Conservation (phyloP, 1,140 invertebrate species). For the Hyposmocoma kahamanoa region DNA sequence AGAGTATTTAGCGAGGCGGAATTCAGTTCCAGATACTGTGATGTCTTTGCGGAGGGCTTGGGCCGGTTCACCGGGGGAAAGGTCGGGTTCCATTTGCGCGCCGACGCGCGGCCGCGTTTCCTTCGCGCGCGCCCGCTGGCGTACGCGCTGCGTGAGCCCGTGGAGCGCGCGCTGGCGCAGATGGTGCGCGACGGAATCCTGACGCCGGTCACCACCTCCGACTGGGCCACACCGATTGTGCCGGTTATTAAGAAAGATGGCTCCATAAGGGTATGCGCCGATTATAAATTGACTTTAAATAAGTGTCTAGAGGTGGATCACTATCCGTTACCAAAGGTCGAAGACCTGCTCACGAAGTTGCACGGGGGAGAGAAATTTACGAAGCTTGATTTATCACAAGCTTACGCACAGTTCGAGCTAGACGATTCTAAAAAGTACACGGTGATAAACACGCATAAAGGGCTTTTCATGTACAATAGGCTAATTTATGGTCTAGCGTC, state of each 20-base stretch:
- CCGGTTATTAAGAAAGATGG: conserved; percentile 63
- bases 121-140: conserved; percentile 21
- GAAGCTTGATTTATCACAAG: neutral
- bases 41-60: conserved; percentile 10
- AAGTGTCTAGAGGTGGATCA: conserved; percentile 26
- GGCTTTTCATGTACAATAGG: neutral
- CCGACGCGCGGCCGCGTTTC: conserved; percentile 14
- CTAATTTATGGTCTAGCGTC: neutral
- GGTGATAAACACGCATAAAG: neutral
- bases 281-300: conserved; percentile 68
- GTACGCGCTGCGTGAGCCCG: conserved; percentile 18
- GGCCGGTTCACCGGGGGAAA: conserved; percentile 11
- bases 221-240: conserved; percentile 73
- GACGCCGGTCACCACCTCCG: conserved; percentile 37
- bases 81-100: conserved; percentile 11
- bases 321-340: conserved; percentile 36
- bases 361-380: conserved; percentile 14
- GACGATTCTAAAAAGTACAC: neutral
- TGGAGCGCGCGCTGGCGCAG: conserved; percentile 17
- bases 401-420: neutral
- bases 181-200: conserved; percentile 9
- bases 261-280: conserved; percentile 60
- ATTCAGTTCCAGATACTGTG: conserved; percentile 10
- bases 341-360: conserved; percentile 24
- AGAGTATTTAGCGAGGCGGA: neutral